Percentiles rank a stretch among this genome's conserved stretches.
Conservation (phyloP, 2,888 invertebrate species). For the Ametastegia equiseti region DNA sequence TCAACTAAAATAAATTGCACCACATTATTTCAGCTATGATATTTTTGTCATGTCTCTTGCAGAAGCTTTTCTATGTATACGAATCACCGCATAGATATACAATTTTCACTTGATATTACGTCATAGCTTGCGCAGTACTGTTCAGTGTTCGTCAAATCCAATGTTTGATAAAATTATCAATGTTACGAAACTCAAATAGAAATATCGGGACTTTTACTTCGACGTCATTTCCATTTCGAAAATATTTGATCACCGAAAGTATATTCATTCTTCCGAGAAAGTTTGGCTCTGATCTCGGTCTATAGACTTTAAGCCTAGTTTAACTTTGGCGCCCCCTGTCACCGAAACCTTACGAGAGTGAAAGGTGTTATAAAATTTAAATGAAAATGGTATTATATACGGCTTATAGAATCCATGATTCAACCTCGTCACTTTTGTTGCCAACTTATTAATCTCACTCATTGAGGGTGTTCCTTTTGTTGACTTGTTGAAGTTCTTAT, state of each 20-base stretch:
- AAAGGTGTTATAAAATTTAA: constrained; percentile 17
- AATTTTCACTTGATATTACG: background rate
- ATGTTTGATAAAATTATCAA: background rate
- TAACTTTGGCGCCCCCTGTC: constrained; percentile 15
- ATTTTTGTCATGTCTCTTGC: background rate
- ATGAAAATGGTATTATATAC: constrained; percentile 17
- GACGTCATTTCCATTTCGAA: background rate
- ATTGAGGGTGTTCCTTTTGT: background rate
- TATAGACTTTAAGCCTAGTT: constrained; percentile 8
- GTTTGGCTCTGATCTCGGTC: constrained; percentile 23
- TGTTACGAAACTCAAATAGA: background rate
- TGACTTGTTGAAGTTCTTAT: background rate
- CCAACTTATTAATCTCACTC: background rate
- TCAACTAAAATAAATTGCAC: constrained; percentile 25
- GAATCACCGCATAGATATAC: background rate
- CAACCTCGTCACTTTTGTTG: background rate
- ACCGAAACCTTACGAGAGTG: constrained; percentile 8
- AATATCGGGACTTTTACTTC: background rate
- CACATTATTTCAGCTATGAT: background rate
- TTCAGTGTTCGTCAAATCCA: background rate
- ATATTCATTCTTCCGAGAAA: constrained; percentile 11
- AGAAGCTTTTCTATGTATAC: background rate
- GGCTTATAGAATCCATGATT: background rate
- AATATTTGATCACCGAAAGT: constrained; percentile 2
- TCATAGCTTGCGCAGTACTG: background rate